Evolutionary conservation across 2,888 invertebrate genomes (phyloP).

Genomic region (Luperina nickerlii): DNA sequence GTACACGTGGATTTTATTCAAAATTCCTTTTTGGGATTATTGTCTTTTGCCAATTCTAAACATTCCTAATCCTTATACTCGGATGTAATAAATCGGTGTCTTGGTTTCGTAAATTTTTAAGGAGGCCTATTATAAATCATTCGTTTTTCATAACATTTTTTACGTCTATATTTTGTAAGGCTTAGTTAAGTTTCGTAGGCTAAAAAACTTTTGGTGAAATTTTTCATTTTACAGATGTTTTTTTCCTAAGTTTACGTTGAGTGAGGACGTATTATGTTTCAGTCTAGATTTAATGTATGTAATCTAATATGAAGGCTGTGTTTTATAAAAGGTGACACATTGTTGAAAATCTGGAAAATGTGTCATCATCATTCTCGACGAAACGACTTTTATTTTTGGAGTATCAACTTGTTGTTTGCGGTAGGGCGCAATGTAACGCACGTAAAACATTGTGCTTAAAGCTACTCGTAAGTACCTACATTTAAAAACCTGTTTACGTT

Average conservation of each 20-base stretch:
- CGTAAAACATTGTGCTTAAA: no score
- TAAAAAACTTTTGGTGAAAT: constrained; percentile 48
- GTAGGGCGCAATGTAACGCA: no score
- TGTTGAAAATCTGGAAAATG: neutral
- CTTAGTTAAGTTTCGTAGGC: constrained; percentile 68
- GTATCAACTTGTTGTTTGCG: no score
- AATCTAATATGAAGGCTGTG: constrained; percentile 1
- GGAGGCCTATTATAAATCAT: constrained; percentile 72
- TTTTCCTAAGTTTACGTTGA: constrained; percentile 40
- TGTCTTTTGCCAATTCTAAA: constrained; percentile 35
- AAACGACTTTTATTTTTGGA: no score
- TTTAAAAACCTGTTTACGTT: no score
- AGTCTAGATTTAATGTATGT: constrained; percentile 48
- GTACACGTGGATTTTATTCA: neutral
- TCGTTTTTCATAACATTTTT: constrained; percentile 74
- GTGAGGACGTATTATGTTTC: constrained; percentile 39
- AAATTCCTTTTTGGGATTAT: no score
- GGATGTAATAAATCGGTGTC: constrained; percentile 73
- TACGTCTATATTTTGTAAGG: constrained; percentile 65
- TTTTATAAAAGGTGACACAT: neutral
- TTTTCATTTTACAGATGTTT: constrained; percentile 32
- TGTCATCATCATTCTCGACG: no score
- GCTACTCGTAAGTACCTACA: no score
- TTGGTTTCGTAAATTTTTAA: constrained; percentile 73
- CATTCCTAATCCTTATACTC: constrained; percentile 30